Conservation (phyloP, 2,888 invertebrate species). For the Agrilus biguttatus region DNA sequence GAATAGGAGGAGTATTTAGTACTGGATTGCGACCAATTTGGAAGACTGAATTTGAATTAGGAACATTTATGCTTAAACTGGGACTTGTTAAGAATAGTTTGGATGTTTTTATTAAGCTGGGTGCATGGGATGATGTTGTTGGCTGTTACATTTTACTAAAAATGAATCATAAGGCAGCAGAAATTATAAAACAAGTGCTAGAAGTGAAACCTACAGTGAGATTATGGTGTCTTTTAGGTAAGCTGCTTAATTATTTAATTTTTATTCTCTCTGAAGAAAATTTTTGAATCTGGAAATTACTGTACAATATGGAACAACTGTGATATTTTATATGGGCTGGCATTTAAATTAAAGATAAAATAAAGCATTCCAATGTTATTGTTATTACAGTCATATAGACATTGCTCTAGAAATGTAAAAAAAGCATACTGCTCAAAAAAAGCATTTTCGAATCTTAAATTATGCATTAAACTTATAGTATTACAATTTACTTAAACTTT, state of each 20-base stretch:
- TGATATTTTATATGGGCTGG: too few species aligned
- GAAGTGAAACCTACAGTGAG: conserved; percentile 67
- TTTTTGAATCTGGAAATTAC: too few species aligned
- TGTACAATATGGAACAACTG: too few species aligned
- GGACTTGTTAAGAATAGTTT: conserved; percentile 77
- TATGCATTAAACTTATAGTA: too few species aligned
- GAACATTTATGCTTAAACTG: conserved; percentile 61
- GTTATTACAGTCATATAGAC: too few species aligned
- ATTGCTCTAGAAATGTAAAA: too few species aligned
- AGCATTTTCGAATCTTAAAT: too few species aligned
- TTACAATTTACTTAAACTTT: too few species aligned
- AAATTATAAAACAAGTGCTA: conserved; percentile 70
- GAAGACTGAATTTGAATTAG: conserved; percentile 63
- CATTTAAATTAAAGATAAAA: too few species aligned
- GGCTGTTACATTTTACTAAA: conserved; percentile 77
- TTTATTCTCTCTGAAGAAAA: too few species aligned
- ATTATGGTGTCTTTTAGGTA: conserved; percentile 69
- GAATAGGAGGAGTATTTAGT: conserved; percentile 51
- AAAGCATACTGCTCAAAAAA: too few species aligned
- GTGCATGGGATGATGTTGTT: conserved; percentile 87
- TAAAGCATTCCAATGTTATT: too few species aligned
- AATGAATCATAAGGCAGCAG: conserved; percentile 79
- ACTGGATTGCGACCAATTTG: conserved; percentile 60
- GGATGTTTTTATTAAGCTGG: conserved; percentile 58
- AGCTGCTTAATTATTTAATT: not conserved